Evolutionary conservation across 2,113 vertebrate genomes (phyloP).

Genomic region (Pipra filicauda): DNA sequence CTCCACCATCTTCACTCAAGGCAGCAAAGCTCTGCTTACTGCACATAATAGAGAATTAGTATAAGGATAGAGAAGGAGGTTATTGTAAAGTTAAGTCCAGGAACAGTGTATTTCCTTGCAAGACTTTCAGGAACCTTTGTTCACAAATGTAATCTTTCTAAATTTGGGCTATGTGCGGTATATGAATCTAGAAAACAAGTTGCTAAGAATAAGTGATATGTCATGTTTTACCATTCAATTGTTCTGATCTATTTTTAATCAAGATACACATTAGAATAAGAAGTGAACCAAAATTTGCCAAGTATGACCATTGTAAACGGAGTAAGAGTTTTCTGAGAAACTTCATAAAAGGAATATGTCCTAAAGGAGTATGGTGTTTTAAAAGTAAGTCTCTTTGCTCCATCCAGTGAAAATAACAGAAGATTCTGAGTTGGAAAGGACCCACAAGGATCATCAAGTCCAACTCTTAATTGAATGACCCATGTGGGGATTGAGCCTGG

Average conservation of each 20-base stretch:
- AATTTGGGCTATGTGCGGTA: neutral
- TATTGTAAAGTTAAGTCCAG: neutral
- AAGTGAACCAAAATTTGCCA: neutral
- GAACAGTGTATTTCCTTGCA: neutral
- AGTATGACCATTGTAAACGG: neutral
- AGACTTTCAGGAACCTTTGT: neutral
- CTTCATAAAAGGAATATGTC: neutral
- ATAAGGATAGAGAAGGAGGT: neutral
- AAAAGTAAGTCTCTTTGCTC: neutral
- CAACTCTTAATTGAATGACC: neutral
- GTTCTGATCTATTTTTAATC: neutral
- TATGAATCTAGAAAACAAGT: neutral
- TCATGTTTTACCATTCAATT: neutral
- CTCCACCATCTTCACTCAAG: conserved; percentile 4
- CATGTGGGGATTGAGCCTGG: neutral
- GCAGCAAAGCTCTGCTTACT: neutral
- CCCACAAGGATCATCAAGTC: neutral
- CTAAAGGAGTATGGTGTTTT: neutral
- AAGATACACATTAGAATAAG: neutral
- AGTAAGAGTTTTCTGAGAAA: neutral
- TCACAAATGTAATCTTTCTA: neutral
- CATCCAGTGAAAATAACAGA: neutral
- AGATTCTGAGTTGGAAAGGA: neutral
- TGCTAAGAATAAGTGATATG: neutral
- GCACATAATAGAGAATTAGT: neutral